Percentiles rank a stretch among this genome's conserved stretches.
These are phyloP conservation scores for Aegithalos caudatus DNA, from an alignment of 2,113 vertebrate genomes.

Conservation along the genomic window DNA sequence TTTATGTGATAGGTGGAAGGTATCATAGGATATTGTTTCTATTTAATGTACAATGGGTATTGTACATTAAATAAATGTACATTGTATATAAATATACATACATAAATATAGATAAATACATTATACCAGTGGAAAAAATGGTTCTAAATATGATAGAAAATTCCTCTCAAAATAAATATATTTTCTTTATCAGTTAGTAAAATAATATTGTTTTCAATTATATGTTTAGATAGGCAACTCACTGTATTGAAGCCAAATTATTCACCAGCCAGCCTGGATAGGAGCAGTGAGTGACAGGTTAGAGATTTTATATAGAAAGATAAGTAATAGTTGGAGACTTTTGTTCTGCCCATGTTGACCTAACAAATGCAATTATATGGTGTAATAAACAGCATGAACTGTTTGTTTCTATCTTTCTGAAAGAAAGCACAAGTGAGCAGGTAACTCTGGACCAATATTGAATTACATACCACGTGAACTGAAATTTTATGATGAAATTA, in stretches of 20 bases:
- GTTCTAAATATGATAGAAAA: background rate
- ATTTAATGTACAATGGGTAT: background rate
- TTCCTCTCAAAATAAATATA: background rate
- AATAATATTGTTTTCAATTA: background rate
- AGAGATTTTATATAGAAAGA: background rate
- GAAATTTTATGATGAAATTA: background rate
- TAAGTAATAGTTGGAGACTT: background rate
- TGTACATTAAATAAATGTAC: background rate
- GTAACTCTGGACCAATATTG: background rate
- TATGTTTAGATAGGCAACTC: background rate
- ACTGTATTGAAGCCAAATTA: background rate
- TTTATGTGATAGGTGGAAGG: background rate
- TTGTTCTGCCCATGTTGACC: background rate
- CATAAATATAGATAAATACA: background rate
- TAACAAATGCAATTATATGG: background rate
- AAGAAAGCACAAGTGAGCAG: background rate
- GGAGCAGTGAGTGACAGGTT: background rate
- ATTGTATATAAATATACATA: background rate
- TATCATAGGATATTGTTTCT: background rate
- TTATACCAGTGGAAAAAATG: background rate
- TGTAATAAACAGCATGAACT: background rate
- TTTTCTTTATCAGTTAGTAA: background rate
- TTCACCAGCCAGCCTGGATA: background rate
- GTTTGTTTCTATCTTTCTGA: background rate
- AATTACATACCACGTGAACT: background rate